Conservation (phyloP, 37 sponge, comb jelly and placozoan species). For the Aphrocallistes beatrix region DNA sequence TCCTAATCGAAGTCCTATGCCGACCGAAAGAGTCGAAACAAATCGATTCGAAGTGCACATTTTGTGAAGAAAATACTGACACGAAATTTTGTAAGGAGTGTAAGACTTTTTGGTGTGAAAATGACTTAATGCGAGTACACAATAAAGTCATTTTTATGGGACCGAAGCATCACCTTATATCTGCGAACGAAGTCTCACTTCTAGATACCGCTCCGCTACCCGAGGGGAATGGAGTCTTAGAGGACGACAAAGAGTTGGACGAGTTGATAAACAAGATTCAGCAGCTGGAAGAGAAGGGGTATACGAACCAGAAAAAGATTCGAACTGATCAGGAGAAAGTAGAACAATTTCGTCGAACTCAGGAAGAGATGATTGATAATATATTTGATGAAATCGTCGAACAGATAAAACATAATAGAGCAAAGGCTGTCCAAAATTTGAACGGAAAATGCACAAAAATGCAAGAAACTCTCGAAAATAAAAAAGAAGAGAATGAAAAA, state of each 20-base stretch:
- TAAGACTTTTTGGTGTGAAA: not conserved
- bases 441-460: not conserved
- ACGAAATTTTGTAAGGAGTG: not conserved
- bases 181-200: not conserved
- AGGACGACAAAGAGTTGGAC: not conserved
- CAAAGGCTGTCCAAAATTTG: not conserved
- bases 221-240: not conserved
- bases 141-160: not conserved
- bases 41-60: not conserved
- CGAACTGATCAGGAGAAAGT: not conserved
- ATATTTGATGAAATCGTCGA: not conserved
- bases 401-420: not conserved
- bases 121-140: not conserved
- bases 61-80: not conserved
- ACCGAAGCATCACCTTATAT: not conserved
- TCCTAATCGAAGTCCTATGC: not conserved
- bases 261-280: not conserved
- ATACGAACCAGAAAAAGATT: not conserved
- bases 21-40: not conserved
- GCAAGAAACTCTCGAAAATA: not conserved
- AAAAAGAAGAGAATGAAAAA: not conserved
- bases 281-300: not conserved
- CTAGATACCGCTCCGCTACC: not conserved
- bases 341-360: not conserved
- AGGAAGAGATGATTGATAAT: not conserved